A percentile compares a stretch with the other conserved stretches of the same genome.
phyloP scores from a whole-genome alignment of 2,888 invertebrate species.

The Trypoxylon attenuatum region DNA sequence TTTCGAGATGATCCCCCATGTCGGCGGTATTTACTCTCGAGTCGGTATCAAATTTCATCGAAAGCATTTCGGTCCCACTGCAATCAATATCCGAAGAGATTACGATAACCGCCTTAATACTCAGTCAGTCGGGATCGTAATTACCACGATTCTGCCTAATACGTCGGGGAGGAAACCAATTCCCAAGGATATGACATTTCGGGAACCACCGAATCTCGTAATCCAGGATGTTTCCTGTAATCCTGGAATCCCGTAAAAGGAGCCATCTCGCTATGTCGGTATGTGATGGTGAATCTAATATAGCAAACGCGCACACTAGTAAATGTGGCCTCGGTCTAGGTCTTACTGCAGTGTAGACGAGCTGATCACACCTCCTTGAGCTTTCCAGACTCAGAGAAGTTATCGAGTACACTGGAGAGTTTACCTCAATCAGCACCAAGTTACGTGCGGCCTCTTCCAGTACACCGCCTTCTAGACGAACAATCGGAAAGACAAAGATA shows the following conservation, averaged over 20 bases:
- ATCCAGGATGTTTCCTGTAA: slow-evolving; percentile 56
- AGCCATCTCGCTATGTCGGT: slow-evolving; percentile 16
- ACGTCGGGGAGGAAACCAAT: slow-evolving; percentile 48
- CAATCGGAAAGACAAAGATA: slow-evolving; percentile 25
- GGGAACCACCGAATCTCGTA: slow-evolving; percentile 42
- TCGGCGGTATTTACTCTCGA: too few species aligned
- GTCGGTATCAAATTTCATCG: too few species aligned
- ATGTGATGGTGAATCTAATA: slow-evolving; percentile 52
- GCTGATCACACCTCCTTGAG: slow-evolving; percentile 24
- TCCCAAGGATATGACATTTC: slow-evolving; percentile 50
- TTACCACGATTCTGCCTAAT: slow-evolving; percentile 46
- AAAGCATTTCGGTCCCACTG: too few species aligned
- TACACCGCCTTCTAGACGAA: background rate
- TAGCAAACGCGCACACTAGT: slow-evolving; percentile 31
- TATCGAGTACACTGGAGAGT: slow-evolving; percentile 54
- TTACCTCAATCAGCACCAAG: slow-evolving; percentile 64
- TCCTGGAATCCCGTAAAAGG: slow-evolving; percentile 43
- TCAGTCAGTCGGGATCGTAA: slow-evolving; percentile 40
- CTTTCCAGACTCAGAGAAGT: slow-evolving; percentile 39
- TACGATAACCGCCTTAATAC: slow-evolving; percentile 28
- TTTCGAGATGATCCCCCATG: too few species aligned
- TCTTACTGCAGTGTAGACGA: slow-evolving; percentile 28
- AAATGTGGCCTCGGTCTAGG: slow-evolving; percentile 13
- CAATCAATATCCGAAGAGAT: too few species aligned
- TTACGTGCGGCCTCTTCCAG: slow-evolving; percentile 45